These are phyloP conservation scores for Pterois miles DNA, from an alignment of 2,797 vertebrate genomes.

Conservation along the genomic window DNA sequence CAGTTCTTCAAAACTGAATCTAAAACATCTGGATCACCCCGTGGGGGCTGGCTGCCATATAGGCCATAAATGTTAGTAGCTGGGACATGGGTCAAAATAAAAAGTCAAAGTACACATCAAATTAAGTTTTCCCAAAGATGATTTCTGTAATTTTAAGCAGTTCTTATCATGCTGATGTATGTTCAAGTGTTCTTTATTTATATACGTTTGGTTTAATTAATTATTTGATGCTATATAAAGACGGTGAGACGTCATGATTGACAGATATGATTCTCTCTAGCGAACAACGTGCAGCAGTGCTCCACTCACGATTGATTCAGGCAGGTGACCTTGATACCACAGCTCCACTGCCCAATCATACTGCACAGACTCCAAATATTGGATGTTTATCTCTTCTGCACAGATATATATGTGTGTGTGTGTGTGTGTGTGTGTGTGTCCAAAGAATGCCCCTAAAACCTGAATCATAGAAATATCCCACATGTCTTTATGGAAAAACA, in stretches of 20 bases:
- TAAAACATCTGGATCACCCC: neutral
- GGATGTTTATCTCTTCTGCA: too few relatives aligned
- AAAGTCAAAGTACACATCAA: neutral
- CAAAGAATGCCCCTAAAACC: neutral
- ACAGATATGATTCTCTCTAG: too few relatives aligned
- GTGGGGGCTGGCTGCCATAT: neutral
- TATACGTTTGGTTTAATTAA: too few relatives aligned
- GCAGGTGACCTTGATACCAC: accelerated
- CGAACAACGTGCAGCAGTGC: too few relatives aligned
- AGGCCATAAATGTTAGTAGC: neutral
- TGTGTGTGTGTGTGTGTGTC: too few relatives aligned
- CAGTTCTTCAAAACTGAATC: neutral
- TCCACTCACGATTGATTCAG: accelerated
- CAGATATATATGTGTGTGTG: too few relatives aligned
- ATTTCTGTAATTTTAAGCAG: neutral
- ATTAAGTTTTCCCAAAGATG: neutral
- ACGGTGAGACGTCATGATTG: too few relatives aligned
- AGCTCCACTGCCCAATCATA: too few relatives aligned
- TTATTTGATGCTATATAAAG: neutral
- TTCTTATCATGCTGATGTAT: neutral
- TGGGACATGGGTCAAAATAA: neutral
- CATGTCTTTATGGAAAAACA: neutral
- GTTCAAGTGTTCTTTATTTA: neutral
- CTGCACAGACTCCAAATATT: too few relatives aligned
- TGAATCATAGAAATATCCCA: neutral